Conservation (phyloP, 2,113 vertebrate species). For the Chaetops frenatus region DNA sequence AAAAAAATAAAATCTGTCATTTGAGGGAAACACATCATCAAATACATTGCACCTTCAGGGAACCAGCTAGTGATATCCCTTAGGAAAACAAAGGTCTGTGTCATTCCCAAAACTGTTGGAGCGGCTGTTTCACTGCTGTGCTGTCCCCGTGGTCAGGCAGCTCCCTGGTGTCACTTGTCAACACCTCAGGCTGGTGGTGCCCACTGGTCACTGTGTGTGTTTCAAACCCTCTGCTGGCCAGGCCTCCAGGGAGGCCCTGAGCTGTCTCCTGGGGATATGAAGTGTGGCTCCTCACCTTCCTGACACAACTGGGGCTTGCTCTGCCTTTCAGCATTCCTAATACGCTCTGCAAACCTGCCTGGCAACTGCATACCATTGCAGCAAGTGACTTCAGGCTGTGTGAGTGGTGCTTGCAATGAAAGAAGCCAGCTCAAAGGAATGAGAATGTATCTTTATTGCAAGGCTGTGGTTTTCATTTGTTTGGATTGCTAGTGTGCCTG, state of each 20-base stretch:
- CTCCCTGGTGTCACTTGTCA: not conserved
- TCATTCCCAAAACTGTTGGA: not conserved
- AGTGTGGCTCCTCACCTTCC: not conserved
- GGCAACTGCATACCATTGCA: not conserved
- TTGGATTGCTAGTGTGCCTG: not conserved
- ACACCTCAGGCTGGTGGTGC: not conserved
- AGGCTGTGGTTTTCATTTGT: not conserved
- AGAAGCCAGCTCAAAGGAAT: not conserved
- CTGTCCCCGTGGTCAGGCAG: not conserved
- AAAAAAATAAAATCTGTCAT: not conserved
- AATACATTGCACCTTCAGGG: not conserved
- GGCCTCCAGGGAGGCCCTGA: not conserved
- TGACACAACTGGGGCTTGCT: not conserved
- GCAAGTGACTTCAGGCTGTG: not conserved
- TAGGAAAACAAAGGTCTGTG: not conserved
- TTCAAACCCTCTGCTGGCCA: not conserved
- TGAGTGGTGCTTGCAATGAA: not conserved
- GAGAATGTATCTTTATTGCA: not conserved
- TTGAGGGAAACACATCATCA: not conserved
- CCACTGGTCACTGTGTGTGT: not conserved
- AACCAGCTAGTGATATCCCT: not conserved
- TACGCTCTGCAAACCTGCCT: not conserved
- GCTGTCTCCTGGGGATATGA: not conserved
- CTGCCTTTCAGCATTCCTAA: not conserved
- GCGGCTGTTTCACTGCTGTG: rapidly evolving